Percentiles rank a stretch among this genome's conserved stretches.
These are phyloP conservation scores for Sus scrofa DNA, from an alignment of 2,113 vertebrate genomes.

Conservation along the genomic window T2T-Sscrofa CM000830.6:73297001-73297500, in stretches of 20 bases:
- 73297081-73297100: background rate
- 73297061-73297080: background rate
- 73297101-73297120: background rate
- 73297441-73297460: background rate
- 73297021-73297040: background rate
- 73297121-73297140: background rate
- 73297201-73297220: background rate
- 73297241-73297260: background rate
- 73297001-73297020: background rate
- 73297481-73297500: conserved; percentile 14
- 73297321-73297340: conserved; percentile 4
- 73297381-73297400: conserved; percentile 42
- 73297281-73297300: background rate
- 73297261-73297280: background rate
- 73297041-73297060: background rate
- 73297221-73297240: background rate
- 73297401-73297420: conserved; percentile 44
- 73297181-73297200: background rate
- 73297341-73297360: conserved; percentile 15
- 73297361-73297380: conserved; percentile 33
- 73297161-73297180: background rate
- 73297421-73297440: conserved; percentile 18
- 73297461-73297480: background rate
- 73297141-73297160: background rate
- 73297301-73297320: background rate